Base-by-base conservation (phyloP, 1,140 invertebrate species). In the Matsumurasca onukii region DNA sequence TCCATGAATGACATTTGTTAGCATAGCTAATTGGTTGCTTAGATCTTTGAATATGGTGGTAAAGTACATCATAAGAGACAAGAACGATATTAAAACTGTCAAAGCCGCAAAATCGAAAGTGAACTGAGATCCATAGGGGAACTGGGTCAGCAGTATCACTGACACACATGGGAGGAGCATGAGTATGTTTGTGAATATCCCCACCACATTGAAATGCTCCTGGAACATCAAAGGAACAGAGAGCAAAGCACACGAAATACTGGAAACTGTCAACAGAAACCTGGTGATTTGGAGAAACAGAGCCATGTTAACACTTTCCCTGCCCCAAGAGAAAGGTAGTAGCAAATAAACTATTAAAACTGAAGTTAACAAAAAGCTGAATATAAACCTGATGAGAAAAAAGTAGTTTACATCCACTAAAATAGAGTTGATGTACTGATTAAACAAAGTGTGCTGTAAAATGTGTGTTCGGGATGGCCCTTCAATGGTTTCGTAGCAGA, bases 311-410 rank as follows among this genome's bases (percentile, higher is more conserved):
- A 20, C 3, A 12, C n/a, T 5, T 3, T 51, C 5, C 49, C 17
- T 51, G 49, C 5, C 5, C 3, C 17, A 9, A 51, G 24, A 51
- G n/a, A n/a, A n/a, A n/a, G n/a, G n/a, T n/a, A n/a, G n/a, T 51
- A 51, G n/a, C 5, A 51, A 20, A 51, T 51, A 51, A 5, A 51
- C 49, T 51, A n/a, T 3, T 20, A 63, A 31, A 1, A 63, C 2
- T 31, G 39, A n/a, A 1, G n/a, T n/a, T 31, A 2, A 31, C 1
- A 30, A 1, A 29, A 13, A 63, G 1, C 3, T 9, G n/a, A 63
- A 15, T 31, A 63, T 31, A 31, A 63, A 63, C 12, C 59, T 63
- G 15, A 63, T 29, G 17, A 63, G n/a, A 20, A 63, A 63, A 63
- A 63, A 20, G 5, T 31, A 20, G 17, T 63, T 63, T 9, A 63